Evolutionary conservation across 2,888 invertebrate species (phyloP).

Genomic region (Axea sp.): DNA sequence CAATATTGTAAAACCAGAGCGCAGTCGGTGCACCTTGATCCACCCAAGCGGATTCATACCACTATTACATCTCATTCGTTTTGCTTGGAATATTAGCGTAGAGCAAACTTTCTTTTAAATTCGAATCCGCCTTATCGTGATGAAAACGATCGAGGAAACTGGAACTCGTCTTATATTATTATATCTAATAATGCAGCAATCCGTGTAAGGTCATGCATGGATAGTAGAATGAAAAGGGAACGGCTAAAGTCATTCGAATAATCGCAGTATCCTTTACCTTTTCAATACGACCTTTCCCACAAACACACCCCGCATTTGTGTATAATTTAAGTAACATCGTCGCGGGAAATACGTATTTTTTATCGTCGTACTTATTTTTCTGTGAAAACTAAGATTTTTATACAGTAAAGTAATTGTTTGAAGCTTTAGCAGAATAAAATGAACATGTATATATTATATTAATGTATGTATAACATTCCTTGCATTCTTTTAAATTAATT

Average conservation of each 20-base stretch:
- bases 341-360: slow-evolving; percentile 12
- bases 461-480: no score
- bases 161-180: slow-evolving; percentile 45
- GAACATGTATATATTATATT: no score
- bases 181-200: slow-evolving; percentile 40
- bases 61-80: slow-evolving; percentile 33
- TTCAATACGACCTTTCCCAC: slow-evolving; percentile 58
- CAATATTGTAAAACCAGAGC: slow-evolving; percentile 7
- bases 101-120: slow-evolving; percentile 46
- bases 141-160: slow-evolving; percentile 54
- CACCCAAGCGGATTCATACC: slow-evolving; percentile 1
- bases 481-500: no score
- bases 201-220: slow-evolving; percentile 52
- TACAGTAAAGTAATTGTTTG: not conserved
- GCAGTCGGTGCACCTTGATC: slow-evolving; percentile 13
- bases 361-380: slow-evolving; percentile 13
- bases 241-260: slow-evolving; percentile 46
- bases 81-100: slow-evolving; percentile 25
- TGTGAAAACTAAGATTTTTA: slow-evolving; percentile 1
- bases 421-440: no score
- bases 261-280: slow-evolving; percentile 61
- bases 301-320: slow-evolving; percentile 52
- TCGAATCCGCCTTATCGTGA: slow-evolving; percentile 33
- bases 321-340: slow-evolving; percentile 52
- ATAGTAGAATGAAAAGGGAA: slow-evolving; percentile 57